Evolutionary conservation across 2,888 invertebrate genomes (phyloP).

Genomic region (Agapetus fuscipes): DNA sequence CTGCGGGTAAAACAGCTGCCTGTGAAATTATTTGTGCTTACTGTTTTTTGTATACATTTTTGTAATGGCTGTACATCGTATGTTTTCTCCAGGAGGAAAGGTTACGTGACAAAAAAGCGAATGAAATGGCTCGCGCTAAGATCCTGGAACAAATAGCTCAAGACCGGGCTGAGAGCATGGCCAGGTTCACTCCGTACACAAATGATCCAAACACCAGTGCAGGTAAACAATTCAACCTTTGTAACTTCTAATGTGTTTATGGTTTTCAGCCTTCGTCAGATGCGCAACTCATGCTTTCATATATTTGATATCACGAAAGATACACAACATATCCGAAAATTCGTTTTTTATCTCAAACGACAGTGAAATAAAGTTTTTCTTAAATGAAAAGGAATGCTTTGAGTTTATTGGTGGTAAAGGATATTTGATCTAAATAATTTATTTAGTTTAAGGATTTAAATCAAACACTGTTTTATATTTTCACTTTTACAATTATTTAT

Average conservation of each 20-base stretch:
- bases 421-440: too few species aligned
- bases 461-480: too few species aligned
- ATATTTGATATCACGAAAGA: too few species aligned
- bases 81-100: slow-evolving; percentile 49
- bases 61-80: too few species aligned
- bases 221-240: slow-evolving; percentile 4
- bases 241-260: neutral
- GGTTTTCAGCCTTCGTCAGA: neutral
- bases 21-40: neutral
- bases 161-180: slow-evolving; percentile 63
- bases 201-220: slow-evolving; percentile 11
- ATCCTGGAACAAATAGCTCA: slow-evolving; percentile 77
- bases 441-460: too few species aligned
- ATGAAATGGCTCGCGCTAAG: slow-evolving; percentile 63
- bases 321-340: too few species aligned
- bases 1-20: slow-evolving; percentile 34
- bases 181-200: slow-evolving; percentile 21
- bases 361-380: too few species aligned
- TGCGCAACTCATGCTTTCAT: too few species aligned
- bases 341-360: too few species aligned
- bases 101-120: slow-evolving; percentile 65
- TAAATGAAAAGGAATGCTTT: too few species aligned
- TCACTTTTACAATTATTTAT: too few species aligned
- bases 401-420: too few species aligned
- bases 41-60: slow-evolving; percentile 1